phyloP scores from a whole-genome alignment of 2,797 vertebrate species.

The Eptatretus atami region DNA sequence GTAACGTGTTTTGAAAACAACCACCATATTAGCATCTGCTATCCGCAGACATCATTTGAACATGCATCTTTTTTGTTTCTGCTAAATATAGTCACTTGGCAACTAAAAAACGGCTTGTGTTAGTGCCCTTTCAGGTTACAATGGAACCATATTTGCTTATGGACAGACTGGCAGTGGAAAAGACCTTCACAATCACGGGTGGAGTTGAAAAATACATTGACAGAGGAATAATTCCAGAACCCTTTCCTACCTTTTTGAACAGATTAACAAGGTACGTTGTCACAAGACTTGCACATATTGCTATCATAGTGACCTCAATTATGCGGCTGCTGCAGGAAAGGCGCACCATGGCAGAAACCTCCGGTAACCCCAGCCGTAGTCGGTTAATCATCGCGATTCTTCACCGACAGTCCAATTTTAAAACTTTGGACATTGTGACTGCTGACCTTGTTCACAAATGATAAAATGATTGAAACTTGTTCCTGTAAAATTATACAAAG shows the following conservation, averaged over 20 bases:
- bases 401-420: no score
- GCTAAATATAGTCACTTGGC: no score
- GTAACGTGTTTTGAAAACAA: constrained; percentile 17
- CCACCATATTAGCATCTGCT: no score
- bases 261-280: constrained; percentile 26
- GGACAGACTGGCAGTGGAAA: constrained; percentile 80
- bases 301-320: constrained; percentile 4
- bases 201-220: constrained; percentile 49
- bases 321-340: neutral
- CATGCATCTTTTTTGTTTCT: no score
- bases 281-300: neutral
- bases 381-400: neutral
- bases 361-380: neutral
- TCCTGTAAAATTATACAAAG: no score
- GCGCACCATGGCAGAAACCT: neutral
- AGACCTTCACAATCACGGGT: constrained; percentile 84
- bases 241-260: constrained; percentile 43
- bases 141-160: constrained; percentile 80
- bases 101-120: neutral
- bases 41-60: no score
- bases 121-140: constrained; percentile 57
- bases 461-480: no score
- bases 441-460: no score
- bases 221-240: constrained; percentile 60
- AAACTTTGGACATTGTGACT: no score